Conservation (phyloP, 2,797 vertebrate species). For the Falco columbarius region DNA sequence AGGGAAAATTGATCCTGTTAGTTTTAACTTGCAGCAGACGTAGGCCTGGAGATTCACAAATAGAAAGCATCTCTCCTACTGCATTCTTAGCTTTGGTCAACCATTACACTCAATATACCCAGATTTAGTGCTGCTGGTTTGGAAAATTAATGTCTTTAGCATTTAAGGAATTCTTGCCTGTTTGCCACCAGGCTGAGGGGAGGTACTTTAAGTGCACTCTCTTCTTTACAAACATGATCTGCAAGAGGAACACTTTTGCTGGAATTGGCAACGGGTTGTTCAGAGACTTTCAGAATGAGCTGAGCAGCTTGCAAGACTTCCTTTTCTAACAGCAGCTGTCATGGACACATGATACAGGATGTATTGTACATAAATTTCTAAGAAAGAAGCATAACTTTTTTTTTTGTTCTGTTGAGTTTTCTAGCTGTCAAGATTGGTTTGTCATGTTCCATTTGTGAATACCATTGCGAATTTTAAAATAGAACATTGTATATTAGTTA, state of each 20-base stretch:
- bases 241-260: neutral
- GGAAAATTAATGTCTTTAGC: neutral
- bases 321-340: slow-evolving; percentile 40
- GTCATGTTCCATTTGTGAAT: neutral
- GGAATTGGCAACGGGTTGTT: neutral
- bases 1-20: neutral
- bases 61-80: neutral
- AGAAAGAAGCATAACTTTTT: neutral
- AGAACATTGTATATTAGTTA: neutral
- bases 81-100: neutral
- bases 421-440: neutral
- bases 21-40: neutral
- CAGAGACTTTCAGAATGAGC: slow-evolving; percentile 42
- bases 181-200: neutral
- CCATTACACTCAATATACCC: neutral
- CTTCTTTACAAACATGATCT: neutral
- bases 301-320: slow-evolving; percentile 44
- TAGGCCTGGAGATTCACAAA: neutral
- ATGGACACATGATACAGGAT: slow-evolving; percentile 27
- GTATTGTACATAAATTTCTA: slow-evolving; percentile 27
- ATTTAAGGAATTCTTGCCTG: neutral
- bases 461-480: neutral
- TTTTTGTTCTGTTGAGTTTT: neutral
- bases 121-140: slow-evolving; percentile 29
- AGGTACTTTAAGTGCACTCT: neutral